A percentile compares a stretch with the other conserved stretches of the same genome.
Conservation (phyloP, 2,113 vertebrate genomes). For the Dipodomys spectabilis region DNA sequence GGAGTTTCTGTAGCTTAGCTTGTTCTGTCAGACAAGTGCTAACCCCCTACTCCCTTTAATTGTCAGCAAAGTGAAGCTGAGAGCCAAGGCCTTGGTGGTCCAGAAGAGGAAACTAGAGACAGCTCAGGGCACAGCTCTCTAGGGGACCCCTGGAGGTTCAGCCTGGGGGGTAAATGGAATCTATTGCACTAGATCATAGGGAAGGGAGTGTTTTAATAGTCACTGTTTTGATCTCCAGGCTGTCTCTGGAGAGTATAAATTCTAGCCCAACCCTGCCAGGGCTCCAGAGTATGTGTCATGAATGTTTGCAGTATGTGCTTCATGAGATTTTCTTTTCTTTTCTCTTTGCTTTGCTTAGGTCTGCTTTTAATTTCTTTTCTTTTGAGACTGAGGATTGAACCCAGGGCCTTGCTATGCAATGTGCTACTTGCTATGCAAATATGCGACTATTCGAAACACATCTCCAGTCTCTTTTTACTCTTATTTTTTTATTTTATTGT, state of each 20-base stretch:
- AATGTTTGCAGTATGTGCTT: background rate
- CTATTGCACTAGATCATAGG: background rate
- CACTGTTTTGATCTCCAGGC: background rate
- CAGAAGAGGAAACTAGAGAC: background rate
- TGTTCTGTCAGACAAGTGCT: background rate
- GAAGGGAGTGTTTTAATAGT: background rate
- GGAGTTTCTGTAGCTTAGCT: background rate
- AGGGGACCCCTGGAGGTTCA: rapidly evolving
- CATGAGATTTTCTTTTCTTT: background rate
- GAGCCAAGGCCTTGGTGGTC: background rate
- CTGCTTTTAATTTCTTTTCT: no score
- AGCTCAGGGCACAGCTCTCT: background rate
- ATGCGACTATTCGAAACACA: background rate
- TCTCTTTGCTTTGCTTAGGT: background rate
- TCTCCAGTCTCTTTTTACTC: background rate
- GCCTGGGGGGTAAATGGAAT: background rate
- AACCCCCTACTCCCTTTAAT: background rate
- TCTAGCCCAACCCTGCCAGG: background rate
- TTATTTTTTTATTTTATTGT: no score
- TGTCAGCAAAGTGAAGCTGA: background rate
- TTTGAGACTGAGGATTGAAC: no score
- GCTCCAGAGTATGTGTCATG: background rate
- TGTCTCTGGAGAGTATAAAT: background rate
- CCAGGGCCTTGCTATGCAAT: no score
- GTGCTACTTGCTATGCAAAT: no score